Evolutionary conservation across 2,888 invertebrate species (phyloP).

Genomic region (Troglohyphantes excavatus): DNA sequence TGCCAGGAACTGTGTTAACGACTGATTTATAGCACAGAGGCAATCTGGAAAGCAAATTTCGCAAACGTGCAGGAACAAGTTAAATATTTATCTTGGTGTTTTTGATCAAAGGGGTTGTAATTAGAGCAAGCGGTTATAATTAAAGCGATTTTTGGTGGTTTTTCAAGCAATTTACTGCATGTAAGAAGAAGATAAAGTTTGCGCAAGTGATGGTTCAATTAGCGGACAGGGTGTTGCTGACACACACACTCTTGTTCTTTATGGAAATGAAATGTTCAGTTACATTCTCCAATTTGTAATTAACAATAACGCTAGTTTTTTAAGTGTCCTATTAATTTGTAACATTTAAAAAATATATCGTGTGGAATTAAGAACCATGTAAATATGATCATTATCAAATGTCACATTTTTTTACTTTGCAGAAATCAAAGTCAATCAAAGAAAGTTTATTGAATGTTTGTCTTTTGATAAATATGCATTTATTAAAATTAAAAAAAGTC

Average conservation of each 20-base stretch:
- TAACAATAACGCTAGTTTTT: no score
- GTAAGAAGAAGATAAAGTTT: constrained; percentile 28
- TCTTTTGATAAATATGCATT: no score
- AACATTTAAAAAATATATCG: no score
- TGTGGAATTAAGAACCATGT: not conserved
- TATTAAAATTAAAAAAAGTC: no score
- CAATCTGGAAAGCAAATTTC: constrained; percentile 34
- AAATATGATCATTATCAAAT: no score
- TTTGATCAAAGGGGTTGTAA: constrained; percentile 29
- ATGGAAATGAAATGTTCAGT: not conserved
- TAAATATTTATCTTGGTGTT: constrained; percentile 54
- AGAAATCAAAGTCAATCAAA: no score
- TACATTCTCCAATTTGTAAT: no score
- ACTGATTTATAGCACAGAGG: constrained; percentile 41
- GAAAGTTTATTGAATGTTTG: no score
- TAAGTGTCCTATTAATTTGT: no score
- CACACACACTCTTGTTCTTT: not conserved
- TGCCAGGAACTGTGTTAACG: constrained; percentile 25
- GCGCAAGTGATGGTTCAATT: constrained; percentile 43
- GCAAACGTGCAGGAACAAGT: constrained; percentile 38
- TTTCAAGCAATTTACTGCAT: constrained; percentile 16
- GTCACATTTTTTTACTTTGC: no score
- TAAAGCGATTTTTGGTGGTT: not conserved
- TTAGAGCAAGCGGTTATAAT: constrained; percentile 32
- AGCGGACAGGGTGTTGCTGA: not conserved